Evolutionary conservation across 2,888 invertebrate genomes (phyloP).

Genomic region (Odontocolon sp.): DNA sequence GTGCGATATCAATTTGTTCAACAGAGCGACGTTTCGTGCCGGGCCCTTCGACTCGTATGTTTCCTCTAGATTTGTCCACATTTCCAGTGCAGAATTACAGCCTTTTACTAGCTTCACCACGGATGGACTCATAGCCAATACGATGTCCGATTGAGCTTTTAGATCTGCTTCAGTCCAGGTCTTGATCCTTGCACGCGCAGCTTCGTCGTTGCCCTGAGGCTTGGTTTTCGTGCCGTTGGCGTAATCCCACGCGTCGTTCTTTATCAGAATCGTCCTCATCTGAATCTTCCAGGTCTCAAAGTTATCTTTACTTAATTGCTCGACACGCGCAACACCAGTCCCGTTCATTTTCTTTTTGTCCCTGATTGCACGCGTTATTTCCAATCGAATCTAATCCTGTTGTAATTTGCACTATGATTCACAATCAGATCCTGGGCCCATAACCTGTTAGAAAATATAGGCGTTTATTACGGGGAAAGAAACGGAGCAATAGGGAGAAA

Average conservation of each 20-base stretch:
- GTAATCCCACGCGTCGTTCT: slow-evolving; percentile 22
- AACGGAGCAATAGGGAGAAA: too few species aligned
- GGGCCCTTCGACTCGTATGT: slow-evolving; percentile 51
- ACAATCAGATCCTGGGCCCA: slow-evolving; percentile 13
- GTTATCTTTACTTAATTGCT: slow-evolving; percentile 5
- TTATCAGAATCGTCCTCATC: slow-evolving; percentile 19
- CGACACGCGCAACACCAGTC: background rate
- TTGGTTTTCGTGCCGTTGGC: background rate
- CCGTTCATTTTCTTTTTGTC: background rate
- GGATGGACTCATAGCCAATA: slow-evolving; percentile 4
- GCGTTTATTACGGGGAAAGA: background rate
- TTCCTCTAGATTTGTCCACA: slow-evolving; percentile 42
- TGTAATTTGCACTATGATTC: background rate
- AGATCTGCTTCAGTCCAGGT: slow-evolving; percentile 1
- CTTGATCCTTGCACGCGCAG: background rate
- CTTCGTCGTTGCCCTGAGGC: background rate
- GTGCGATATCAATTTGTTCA: slow-evolving; percentile 51
- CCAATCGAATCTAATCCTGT: too few species aligned
- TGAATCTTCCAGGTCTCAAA: slow-evolving; percentile 34
- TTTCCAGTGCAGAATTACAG: slow-evolving; percentile 34
- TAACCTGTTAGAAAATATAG: slow-evolving; percentile 1
- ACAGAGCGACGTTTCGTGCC: slow-evolving; percentile 46
- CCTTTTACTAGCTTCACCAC: slow-evolving; percentile 29
- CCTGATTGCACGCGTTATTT: background rate
- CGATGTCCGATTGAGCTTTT: slow-evolving; percentile 16